These are phyloP conservation scores for Ganaspis sp. DNA, from an alignment of 1,140 invertebrate genomes.

Conservation along the genomic window DNA sequence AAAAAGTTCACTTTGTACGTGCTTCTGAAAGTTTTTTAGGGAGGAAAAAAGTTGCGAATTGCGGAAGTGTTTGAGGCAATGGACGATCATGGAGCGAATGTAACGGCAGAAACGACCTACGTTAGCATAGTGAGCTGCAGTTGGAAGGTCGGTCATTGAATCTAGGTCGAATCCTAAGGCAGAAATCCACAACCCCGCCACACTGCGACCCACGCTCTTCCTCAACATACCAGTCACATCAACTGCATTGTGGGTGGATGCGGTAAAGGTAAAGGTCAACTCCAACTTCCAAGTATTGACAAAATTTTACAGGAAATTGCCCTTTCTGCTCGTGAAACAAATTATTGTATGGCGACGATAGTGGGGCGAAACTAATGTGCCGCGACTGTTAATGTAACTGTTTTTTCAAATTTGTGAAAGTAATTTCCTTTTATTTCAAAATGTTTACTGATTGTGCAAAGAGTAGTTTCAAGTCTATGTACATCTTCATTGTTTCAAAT, in stretches of 20 bases:
- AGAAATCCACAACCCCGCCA: constrained; percentile 53
- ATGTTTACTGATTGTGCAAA: too few relatives aligned
- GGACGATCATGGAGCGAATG: background rate
- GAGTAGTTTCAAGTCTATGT: too few relatives aligned
- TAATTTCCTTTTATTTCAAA: too few relatives aligned
- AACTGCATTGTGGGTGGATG: constrained; percentile 43
- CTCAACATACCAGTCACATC: constrained; percentile 1
- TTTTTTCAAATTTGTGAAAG: too few relatives aligned
- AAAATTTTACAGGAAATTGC: background rate
- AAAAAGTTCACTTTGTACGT: background rate
- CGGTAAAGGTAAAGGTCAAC: constrained; percentile 66
- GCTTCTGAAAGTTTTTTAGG: background rate
- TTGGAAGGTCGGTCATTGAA: constrained; percentile 50
- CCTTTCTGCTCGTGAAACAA: background rate
- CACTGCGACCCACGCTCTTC: constrained; percentile 39
- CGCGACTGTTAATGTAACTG: too few relatives aligned
- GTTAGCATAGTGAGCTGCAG: background rate
- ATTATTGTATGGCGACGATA: too few relatives aligned
- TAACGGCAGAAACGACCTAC: background rate
- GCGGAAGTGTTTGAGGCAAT: background rate
- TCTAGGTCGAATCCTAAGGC: constrained; percentile 59
- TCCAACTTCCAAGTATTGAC: constrained; percentile 30
- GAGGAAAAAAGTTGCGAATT: background rate
- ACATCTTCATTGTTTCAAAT: too few relatives aligned
- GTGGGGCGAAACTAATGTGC: too few relatives aligned